Conservation (phyloP, 2,888 invertebrate genomes). For the Ochropleura leucogaster region DNA sequence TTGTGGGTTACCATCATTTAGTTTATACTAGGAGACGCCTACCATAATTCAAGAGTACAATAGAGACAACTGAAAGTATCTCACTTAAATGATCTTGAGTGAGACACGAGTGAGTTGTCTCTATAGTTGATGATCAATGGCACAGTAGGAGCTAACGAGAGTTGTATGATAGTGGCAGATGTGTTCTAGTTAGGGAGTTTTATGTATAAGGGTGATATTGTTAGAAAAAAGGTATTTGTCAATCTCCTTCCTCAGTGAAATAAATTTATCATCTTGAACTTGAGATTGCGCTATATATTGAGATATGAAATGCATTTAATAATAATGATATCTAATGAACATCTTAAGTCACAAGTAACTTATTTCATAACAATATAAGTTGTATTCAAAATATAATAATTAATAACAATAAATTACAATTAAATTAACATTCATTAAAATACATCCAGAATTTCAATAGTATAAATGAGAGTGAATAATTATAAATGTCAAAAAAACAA, state of each 20-base stretch:
- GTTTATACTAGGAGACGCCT: constrained; percentile 77
- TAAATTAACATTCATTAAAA: too few relatives aligned
- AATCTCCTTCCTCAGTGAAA: neutral
- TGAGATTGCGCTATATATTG: neutral
- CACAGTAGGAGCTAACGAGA: constrained; percentile 75
- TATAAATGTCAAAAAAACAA: too few relatives aligned
- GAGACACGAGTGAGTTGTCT: constrained; percentile 70
- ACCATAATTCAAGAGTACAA: constrained; percentile 80
- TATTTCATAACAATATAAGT: too few relatives aligned
- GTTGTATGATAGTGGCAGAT: constrained; percentile 74
- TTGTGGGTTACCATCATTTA: constrained; percentile 73
- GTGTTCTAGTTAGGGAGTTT: constrained; percentile 61
- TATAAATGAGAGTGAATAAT: too few relatives aligned
- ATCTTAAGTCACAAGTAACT: too few relatives aligned
- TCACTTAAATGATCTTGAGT: constrained; percentile 76
- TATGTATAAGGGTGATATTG: constrained; percentile 46
- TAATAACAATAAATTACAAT: too few relatives aligned
- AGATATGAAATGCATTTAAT: neutral
- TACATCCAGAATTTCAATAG: too few relatives aligned
- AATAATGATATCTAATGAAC: neutral
- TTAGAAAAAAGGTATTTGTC: constrained; percentile 20
- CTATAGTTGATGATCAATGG: constrained; percentile 73
- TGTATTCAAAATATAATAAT: too few relatives aligned
- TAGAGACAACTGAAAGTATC: constrained; percentile 76
- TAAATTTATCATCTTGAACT: constrained; percentile 28